Conservation (phyloP, 2,888 invertebrate species). For the Phragmatobia fuliginosa region DNA sequence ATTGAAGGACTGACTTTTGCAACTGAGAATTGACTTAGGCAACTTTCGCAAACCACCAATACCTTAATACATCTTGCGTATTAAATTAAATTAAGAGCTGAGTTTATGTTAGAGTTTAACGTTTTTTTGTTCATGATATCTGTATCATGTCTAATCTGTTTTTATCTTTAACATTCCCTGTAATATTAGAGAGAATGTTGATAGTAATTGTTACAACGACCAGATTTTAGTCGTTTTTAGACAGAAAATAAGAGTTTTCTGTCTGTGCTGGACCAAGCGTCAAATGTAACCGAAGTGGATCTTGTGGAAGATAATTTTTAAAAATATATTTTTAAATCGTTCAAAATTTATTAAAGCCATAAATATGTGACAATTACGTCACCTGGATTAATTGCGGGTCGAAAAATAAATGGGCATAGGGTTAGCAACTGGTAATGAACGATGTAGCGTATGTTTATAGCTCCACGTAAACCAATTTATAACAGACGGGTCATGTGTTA, state of each 20-base stretch:
- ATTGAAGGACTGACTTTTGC: neutral
- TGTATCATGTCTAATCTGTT: neutral
- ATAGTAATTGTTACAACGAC: too few relatives aligned
- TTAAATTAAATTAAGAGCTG: too few relatives aligned
- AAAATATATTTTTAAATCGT: neutral
- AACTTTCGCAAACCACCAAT: neutral
- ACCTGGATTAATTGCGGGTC: neutral
- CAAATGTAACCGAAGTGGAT: neutral
- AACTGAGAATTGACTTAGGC: neutral
- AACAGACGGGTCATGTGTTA: neutral
- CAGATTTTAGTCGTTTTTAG: too few relatives aligned
- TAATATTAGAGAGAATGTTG: too few relatives aligned
- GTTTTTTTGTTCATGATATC: too few relatives aligned
- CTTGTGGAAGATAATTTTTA: too few relatives aligned
- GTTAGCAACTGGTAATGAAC: conserved; percentile 1
- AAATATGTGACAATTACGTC: neutral
- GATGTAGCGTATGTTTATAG: neutral
- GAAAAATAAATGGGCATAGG: neutral
- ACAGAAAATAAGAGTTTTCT: too few relatives aligned
- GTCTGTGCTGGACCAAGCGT: too few relatives aligned
- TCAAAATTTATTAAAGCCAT: neutral
- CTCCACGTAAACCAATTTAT: neutral
- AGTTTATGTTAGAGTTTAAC: too few relatives aligned
- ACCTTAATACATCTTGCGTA: neutral
- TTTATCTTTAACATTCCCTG: neutral